Conservation (phyloP, 2,113 vertebrate species). For the Chascanopsetta lugubris region DNA sequence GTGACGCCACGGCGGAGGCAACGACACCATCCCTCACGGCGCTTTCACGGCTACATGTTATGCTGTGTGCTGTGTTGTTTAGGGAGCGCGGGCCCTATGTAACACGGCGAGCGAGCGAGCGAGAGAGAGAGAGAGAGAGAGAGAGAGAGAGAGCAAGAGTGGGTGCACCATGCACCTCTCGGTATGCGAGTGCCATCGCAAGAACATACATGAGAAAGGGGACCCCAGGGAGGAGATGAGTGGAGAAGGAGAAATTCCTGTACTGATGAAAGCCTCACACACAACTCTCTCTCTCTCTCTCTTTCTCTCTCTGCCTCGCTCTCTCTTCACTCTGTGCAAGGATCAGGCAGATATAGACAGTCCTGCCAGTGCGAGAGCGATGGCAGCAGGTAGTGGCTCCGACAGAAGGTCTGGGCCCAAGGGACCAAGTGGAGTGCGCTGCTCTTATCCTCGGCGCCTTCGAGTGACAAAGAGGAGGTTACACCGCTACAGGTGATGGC, state of each 20-base stretch:
- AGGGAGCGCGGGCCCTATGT: constrained; percentile 27
- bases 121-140: neutral
- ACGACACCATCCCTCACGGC: constrained; percentile 35
- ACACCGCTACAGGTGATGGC: constrained; percentile 42
- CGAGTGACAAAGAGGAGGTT: constrained; percentile 28
- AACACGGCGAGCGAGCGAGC: constrained; percentile 4
- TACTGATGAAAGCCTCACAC: constrained; percentile 75
- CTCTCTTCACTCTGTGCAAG: constrained; percentile 40
- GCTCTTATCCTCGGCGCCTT: constrained; percentile 32
- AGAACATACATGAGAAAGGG: constrained; percentile 57
- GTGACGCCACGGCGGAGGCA: constrained; percentile 47
- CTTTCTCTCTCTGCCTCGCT: constrained; percentile 23
- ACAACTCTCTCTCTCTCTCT: constrained; percentile 33
- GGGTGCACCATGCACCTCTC: constrained; percentile 34
- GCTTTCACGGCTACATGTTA: constrained; percentile 44
- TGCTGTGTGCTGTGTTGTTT: constrained; percentile 20
- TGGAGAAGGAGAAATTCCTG: constrained; percentile 71
- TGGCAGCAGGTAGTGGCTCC: constrained; percentile 57
- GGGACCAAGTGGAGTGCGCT: constrained; percentile 29
- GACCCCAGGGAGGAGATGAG: constrained; percentile 74
- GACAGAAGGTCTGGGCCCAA: constrained; percentile 54
- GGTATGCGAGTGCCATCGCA: constrained; percentile 60
- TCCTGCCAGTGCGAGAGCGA: constrained; percentile 52
- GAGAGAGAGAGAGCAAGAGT: constrained; percentile 35
- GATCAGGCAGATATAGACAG: constrained; percentile 65